Conservation (phyloP, 2,113 vertebrate genomes). For the Felis catus region F.catus_Fca126_mat1.0 CM031420.1:88533001-88533500, state of each 20-base stretch:
- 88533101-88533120: constrained; percentile 27
- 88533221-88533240: not conserved
- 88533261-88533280: not conserved
- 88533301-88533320: not conserved
- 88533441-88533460: not conserved
- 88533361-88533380: not conserved
- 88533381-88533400: not conserved
- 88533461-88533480: not conserved
- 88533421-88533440: not conserved
- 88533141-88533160: not conserved
- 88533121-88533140: not conserved
- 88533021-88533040: not conserved
- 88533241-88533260: not conserved
- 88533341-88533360: not conserved
- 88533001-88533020: not conserved
- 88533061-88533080: constrained; percentile 8
- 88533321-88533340: not conserved
- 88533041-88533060: constrained; percentile 11
- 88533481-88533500: not conserved
- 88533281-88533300: not conserved
- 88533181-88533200: not conserved
- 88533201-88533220: not conserved
- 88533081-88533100: constrained; percentile 45
- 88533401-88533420: not conserved
- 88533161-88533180: not conserved